Evolutionary conservation across 2,888 invertebrate species (phyloP).

Genomic region (Corythucha ciliata): DNA sequence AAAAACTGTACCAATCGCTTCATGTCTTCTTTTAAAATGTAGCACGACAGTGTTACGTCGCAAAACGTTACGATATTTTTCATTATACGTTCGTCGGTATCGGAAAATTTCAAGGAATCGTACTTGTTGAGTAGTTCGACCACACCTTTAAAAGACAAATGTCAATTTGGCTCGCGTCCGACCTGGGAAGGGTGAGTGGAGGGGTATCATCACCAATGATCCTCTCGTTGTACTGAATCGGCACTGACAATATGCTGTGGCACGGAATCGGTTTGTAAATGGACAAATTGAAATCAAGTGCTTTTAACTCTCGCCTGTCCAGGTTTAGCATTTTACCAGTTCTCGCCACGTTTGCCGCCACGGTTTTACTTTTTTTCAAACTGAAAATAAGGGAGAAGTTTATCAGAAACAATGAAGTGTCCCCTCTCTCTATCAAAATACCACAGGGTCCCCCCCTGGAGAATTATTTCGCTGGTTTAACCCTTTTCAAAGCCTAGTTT

Average conservation of each 20-base stretch:
- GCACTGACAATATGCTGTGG: conserved; percentile 19
- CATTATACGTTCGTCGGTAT: conserved; percentile 19
- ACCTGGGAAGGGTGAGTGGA: no score
- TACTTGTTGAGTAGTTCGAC: conserved; percentile 22
- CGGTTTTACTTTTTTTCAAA: conserved; percentile 16
- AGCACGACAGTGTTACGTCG: conserved; percentile 20
- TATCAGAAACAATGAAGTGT: no score
- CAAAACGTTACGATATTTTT: conserved; percentile 20
- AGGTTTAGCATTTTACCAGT: conserved; percentile 15
- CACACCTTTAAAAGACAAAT: conserved; percentile 7
- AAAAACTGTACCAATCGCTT: conserved; percentile 12
- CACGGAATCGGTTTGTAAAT: conserved; percentile 20
- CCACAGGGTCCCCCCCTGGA: no score
- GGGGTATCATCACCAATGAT: conserved; percentile 18
- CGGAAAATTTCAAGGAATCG: conserved; percentile 21
- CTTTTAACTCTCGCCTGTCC: conserved; percentile 9
- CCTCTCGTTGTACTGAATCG: conserved; percentile 21
- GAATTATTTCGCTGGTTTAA: no score
- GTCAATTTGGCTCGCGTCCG: no score
- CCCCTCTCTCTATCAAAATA: no score
- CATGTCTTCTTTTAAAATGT: conserved; percentile 23
- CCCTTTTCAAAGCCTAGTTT: no score
- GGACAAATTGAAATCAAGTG: conserved; percentile 17
- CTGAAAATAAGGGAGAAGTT: no score
- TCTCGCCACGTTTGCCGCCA: conserved; percentile 20